Conservation (phyloP, 1,140 invertebrate species). For the Brachionus manjavacas region DNA sequence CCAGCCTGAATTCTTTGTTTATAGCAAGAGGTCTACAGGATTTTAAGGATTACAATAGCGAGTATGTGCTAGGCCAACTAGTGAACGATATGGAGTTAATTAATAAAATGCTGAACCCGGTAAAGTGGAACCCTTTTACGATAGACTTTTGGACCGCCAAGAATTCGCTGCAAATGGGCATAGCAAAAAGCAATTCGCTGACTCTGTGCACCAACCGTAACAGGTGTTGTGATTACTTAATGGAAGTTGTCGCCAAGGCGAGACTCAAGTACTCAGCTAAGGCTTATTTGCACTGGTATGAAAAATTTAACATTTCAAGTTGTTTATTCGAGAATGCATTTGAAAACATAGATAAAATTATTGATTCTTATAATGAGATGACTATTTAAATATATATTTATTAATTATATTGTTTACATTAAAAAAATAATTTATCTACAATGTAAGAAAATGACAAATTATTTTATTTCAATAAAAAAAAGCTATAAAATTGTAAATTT, state of each 20-base stretch:
- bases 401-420: neutral
- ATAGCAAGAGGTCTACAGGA: neutral
- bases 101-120: neutral
- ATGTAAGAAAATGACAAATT: neutral
- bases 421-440: neutral
- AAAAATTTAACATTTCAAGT: neutral
- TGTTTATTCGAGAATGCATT: slow-evolving; percentile 17
- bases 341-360: neutral
- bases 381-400: neutral
- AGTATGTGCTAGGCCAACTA: slow-evolving; percentile 4
- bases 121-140: slow-evolving; percentile 18
- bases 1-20: slow-evolving; percentile 7
- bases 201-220: slow-evolving; percentile 13
- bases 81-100: neutral
- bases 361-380: slow-evolving; percentile 18
- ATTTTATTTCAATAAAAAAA: too few species aligned
- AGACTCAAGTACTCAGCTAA: neutral
- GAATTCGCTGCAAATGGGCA: neutral
- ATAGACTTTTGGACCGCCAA: slow-evolving; percentile 19
- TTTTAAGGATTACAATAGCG: slow-evolving; percentile 8
- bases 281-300: slow-evolving; percentile 36
- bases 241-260: neutral
- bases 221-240: neutral
- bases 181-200: slow-evolving; percentile 2
- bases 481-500: too few species aligned